These are phyloP conservation scores for Melanocharis versteri DNA, from an alignment of 2,113 vertebrate genomes.

Conservation along the genomic window DNA sequence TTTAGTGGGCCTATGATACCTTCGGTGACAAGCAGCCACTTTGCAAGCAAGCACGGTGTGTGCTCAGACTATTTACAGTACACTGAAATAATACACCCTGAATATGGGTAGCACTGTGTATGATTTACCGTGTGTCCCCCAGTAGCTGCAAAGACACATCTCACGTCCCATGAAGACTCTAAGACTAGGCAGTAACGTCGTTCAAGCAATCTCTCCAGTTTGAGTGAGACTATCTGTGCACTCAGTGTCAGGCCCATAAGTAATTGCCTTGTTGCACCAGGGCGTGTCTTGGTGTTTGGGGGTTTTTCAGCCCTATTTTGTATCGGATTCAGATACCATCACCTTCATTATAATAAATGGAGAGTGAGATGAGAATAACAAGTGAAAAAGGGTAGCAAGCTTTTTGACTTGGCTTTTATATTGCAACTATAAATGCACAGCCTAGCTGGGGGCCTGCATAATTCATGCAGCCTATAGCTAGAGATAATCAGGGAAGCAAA, in stretches of 20 bases:
- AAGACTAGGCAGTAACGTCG: neutral
- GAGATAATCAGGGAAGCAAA: neutral
- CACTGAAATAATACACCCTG: neutral
- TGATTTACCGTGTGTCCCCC: neutral
- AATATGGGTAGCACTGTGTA: neutral
- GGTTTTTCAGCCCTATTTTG: neutral
- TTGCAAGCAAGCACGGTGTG: neutral
- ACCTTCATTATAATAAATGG: neutral
- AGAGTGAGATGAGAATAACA: neutral
- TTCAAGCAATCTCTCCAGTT: neutral
- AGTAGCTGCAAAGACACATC: neutral
- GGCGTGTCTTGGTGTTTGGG: fast-evolving
- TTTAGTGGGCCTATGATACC: neutral
- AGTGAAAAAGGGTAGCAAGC: neutral
- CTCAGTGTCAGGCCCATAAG: neutral
- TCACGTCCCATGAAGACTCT: neutral
- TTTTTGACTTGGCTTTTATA: neutral
- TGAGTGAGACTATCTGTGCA: neutral
- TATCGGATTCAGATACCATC: neutral
- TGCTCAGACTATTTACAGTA: neutral
- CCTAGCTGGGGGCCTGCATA: neutral
- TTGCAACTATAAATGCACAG: neutral
- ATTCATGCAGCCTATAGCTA: neutral
- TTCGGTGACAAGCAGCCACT: neutral
- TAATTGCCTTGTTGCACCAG: neutral